Conservation (phyloP, 2,888 invertebrate species). For the Stenurella melanura region DNA sequence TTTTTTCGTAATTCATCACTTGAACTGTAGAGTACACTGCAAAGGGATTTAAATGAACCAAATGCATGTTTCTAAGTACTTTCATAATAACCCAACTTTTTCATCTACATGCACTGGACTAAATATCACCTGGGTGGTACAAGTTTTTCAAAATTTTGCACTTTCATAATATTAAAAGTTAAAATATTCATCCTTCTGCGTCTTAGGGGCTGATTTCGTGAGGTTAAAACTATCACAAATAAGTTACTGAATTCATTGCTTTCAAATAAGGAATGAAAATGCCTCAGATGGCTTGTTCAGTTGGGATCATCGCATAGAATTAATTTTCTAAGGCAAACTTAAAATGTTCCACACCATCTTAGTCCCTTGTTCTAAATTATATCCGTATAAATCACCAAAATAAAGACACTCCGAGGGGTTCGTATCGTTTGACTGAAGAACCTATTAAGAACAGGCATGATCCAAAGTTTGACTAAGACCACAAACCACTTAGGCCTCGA, state of each 20-base stretch:
- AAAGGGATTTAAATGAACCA: no score
- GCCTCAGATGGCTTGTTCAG: slow-evolving; percentile 10
- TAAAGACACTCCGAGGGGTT: not conserved
- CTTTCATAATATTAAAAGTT: no score
- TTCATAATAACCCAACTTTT: no score
- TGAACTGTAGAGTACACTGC: no score
- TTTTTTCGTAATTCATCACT: no score
- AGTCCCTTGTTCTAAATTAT: slow-evolving; percentile 3
- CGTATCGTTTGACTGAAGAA: not conserved
- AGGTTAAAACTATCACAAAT: not conserved
- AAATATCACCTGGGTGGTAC: no score
- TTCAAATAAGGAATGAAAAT: slow-evolving; percentile 1
- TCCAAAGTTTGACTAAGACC: not conserved
- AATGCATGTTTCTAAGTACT: no score
- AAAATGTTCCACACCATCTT: no score
- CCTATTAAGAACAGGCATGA: slow-evolving; percentile 1
- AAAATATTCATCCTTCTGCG: not conserved
- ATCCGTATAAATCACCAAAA: slow-evolving; percentile 10
- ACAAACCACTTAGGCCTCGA: not conserved
- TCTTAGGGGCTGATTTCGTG: not conserved
- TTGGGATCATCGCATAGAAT: not conserved
- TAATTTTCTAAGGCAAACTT: not conserved
- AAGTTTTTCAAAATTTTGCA: no score
- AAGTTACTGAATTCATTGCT: not conserved
- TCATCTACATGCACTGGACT: no score